Conservation (phyloP, 2,888 invertebrate genomes). For the Melinaea menophilus region DNA sequence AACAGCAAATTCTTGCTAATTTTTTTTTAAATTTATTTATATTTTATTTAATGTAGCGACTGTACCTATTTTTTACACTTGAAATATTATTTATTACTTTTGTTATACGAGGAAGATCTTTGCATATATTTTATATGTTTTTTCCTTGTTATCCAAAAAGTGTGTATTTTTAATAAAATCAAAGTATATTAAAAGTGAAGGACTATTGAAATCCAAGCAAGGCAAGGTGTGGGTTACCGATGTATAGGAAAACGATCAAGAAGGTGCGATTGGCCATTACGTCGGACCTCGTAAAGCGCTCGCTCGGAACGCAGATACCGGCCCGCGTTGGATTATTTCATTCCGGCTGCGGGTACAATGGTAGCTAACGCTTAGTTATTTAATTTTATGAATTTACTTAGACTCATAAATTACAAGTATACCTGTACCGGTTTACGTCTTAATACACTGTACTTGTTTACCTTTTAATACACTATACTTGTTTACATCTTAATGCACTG, state of each 20-base stretch:
- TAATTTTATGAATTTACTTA: background rate
- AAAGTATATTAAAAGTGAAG: background rate
- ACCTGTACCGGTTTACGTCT: no score
- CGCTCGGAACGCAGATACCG: slow-evolving; percentile 55
- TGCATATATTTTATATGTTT: slow-evolving; percentile 2
- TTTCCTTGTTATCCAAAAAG: no score
- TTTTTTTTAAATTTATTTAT: no score
- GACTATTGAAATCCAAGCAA: background rate
- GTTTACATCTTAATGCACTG: no score
- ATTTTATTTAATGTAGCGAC: no score
- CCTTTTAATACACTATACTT: no score
- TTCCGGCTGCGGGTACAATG: slow-evolving; percentile 31
- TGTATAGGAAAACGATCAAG: slow-evolving; percentile 46
- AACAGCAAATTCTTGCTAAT: no score
- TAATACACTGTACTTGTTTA: no score
- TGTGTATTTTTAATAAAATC: no score
- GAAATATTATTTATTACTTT: no score
- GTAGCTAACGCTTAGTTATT: background rate
- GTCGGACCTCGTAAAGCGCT: slow-evolving; percentile 53
- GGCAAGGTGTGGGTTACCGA: slow-evolving; percentile 14
- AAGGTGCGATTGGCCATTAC: slow-evolving; percentile 54
- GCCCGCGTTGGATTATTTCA: slow-evolving; percentile 49
- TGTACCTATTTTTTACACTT: no score
- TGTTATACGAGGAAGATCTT: background rate
- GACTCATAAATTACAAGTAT: background rate